A percentile compares a stretch with the other conserved stretches of the same genome.
Evolutionary conservation across 2,888 invertebrate species (phyloP).

Genomic region (Seira sanloemensis): DNA sequence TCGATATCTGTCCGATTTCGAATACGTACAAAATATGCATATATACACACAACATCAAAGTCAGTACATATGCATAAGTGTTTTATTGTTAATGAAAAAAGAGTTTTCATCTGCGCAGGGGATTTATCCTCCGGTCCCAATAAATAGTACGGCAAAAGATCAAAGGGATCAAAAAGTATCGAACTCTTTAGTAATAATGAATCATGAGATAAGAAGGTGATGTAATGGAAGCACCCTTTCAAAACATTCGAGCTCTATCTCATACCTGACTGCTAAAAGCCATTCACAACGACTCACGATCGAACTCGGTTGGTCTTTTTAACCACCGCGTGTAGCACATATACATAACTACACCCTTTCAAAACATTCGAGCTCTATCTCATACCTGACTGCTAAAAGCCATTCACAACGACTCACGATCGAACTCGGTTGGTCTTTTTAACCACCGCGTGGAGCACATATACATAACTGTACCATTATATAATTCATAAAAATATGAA

Average conservation of each 20-base stretch:
- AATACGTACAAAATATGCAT: too few relatives aligned
- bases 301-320: too few relatives aligned
- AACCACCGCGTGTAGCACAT: too few relatives aligned
- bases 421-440: too few relatives aligned
- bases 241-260: background rate
- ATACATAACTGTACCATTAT: background rate
- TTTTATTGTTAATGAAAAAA: conserved; percentile 9
- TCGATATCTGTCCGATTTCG: conserved; percentile 13
- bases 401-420: background rate
- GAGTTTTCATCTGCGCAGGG: background rate
- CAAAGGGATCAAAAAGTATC: conserved; percentile 22
- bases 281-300: background rate
- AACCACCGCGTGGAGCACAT: too few relatives aligned
- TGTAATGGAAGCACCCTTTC: background rate
- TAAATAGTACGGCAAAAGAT: conserved; percentile 19
- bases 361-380: background rate
- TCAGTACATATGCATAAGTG: background rate
- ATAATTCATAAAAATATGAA: conserved; percentile 21
- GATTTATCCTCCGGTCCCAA: background rate
- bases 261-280: background rate
- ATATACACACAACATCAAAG: background rate
- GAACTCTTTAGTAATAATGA: conserved; percentile 11
- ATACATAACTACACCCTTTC: too few relatives aligned
- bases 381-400: background rate
- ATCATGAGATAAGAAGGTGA: conserved; percentile 6